Evolutionary conservation across 2,888 invertebrate species (phyloP), one percentile per base, ranked within the genome.

Genomic region (Odontomyia ornata): DNA sequence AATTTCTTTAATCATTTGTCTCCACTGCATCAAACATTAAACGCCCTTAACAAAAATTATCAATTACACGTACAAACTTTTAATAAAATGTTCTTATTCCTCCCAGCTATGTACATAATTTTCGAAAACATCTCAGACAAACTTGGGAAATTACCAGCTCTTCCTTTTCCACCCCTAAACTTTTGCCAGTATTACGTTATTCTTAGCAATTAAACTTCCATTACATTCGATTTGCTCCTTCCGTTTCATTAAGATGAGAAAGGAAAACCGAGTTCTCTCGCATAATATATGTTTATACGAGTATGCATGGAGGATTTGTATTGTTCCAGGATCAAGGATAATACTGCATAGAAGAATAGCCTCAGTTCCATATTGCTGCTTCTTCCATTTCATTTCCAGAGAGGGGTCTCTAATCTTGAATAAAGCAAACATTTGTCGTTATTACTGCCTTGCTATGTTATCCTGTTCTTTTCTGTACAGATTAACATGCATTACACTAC

Each of bases 181-280:
- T 36, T 36, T 36, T 9, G 3, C 36, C 5, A 65, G 36, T 18
- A 46, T 69, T 25, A 36, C 36, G 73, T 36, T 73, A 15, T 57
- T 73, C 60, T 21, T 76, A 80, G 79, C 80, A 81, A 80, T 81
- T 80, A 81, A 81, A 81, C 73, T 80, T 81, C 80, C 78, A 81
- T 80, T 80, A 81, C 76, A 79, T 79, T 76, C 80, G 79, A 77
- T 80, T 80, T 79, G 78, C 77, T 76, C 73, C 75, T 72, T 77
- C 47, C 76, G 72, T 80, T 79, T 73, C 60, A 73, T 57, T 73
- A 36, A 27, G 71, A 57, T 36, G 52, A 13, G 23, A 57, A 73
- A 73, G 36, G 36, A 73, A 73, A 73, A 60, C 15, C 23, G 11
- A 56, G 21, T 65, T 65, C 36, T 36, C 47, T 9, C 18, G 25